These are phyloP conservation scores for Ivindomyrus marchei DNA, from an alignment of 2,113 vertebrate genomes.

Conservation along the genomic window DNA sequence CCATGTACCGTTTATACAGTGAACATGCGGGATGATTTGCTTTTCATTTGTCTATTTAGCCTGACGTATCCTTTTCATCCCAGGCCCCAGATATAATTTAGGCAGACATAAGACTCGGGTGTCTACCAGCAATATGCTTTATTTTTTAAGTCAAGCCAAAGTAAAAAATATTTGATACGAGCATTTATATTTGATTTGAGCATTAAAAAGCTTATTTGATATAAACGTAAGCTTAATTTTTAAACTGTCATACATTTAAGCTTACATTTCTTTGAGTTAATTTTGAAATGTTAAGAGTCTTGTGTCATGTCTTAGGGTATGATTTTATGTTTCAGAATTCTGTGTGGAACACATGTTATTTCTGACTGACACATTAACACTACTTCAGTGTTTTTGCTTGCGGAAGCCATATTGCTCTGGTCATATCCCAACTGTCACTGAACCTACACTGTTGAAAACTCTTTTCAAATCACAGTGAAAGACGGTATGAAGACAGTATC, in stretches of 20 bases:
- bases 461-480: slow-evolving; percentile 46
- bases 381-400: neutral
- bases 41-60: neutral
- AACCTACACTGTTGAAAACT: neutral
- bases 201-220: neutral
- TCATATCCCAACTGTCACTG: neutral
- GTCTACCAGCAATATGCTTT: neutral
- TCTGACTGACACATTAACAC: neutral
- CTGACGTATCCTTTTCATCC: neutral
- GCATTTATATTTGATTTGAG: neutral
- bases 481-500: slow-evolving; percentile 84
- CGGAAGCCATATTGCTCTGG: neutral
- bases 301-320: neutral
- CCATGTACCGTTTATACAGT: neutral
- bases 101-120: neutral
- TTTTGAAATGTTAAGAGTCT: neutral
- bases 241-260: neutral
- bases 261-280: neutral
- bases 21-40: neutral
- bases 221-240: neutral
- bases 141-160: neutral
- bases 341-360: neutral
- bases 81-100: neutral
- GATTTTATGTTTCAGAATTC: neutral
- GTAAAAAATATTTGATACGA: neutral